Conservation (phyloP, 2,113 vertebrate species). For the Camelus bactrianus region DNA sequence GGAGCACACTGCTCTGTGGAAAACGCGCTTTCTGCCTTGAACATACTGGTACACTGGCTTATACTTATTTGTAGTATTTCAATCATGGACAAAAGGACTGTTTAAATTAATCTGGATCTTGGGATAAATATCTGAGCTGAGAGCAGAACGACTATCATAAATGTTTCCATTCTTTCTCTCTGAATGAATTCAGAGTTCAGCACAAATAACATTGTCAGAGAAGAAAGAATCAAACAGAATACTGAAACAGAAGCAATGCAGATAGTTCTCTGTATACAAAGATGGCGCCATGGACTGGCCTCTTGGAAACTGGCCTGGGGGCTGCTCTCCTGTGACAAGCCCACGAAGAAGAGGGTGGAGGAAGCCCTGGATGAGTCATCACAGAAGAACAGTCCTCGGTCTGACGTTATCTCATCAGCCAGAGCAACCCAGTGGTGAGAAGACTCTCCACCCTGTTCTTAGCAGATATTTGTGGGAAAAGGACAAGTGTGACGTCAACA, state of each 20-base stretch:
- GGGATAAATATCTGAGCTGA: background rate
- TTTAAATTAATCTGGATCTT: background rate
- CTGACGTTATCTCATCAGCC: background rate
- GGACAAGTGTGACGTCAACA: conserved; percentile 1
- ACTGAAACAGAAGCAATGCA: background rate
- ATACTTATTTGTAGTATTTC: background rate
- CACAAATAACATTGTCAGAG: background rate
- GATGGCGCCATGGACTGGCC: accelerated
- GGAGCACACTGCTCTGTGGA: background rate
- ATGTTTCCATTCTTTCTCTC: background rate
- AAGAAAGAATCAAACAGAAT: background rate
- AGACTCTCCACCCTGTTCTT: background rate
- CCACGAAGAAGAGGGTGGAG: background rate
- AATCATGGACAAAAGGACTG: background rate
- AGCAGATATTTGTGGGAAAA: background rate
- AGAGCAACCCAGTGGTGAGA: background rate
- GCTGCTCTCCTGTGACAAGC: background rate
- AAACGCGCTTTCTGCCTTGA: background rate
- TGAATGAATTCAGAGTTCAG: background rate
- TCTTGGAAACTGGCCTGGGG: background rate
- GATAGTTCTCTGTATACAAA: background rate
- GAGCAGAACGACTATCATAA: background rate
- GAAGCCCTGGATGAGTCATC: background rate
- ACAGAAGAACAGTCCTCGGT: accelerated
- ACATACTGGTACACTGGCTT: background rate